Evolutionary conservation across 1,140 invertebrate species (phyloP).

Genomic region (Rhopalosiphum padi): DNA sequence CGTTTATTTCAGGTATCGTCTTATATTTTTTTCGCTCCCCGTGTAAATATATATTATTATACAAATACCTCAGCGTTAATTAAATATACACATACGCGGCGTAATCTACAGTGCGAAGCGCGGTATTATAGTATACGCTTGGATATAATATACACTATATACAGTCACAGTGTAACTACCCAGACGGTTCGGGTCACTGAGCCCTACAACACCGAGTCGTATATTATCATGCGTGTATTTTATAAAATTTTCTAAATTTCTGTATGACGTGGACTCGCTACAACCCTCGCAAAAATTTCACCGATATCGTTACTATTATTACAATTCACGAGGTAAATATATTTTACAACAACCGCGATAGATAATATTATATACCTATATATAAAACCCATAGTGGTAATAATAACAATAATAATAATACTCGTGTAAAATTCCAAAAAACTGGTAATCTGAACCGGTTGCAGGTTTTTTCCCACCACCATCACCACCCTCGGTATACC

Average conservation of each 20-base stretch:
- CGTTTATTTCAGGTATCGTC: neutral
- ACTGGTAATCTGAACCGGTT: constrained; percentile 55
- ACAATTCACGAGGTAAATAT: neutral
- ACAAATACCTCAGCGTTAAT: constrained; percentile 23
- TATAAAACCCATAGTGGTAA: neutral
- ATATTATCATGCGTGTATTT: neutral
- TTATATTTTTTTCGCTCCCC: neutral
- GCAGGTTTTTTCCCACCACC: neutral
- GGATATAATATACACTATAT: neutral
- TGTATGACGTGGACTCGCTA: neutral
- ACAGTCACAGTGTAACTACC: neutral
- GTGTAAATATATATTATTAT: neutral
- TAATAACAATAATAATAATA: neutral
- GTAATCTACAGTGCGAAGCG: neutral
- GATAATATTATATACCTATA: neutral
- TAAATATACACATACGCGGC: neutral
- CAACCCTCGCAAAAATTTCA: constrained; percentile 17
- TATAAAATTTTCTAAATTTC: neutral
- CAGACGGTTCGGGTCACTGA: constrained; percentile 43
- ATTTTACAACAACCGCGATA: neutral
- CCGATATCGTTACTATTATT: neutral
- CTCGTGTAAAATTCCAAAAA: constrained; percentile 47
- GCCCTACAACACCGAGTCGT: neutral
- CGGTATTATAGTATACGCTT: neutral
- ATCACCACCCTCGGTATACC: constrained; percentile 23